These are phyloP conservation scores for Sisor rabdophorus DNA, from an alignment of 2,113 vertebrate species.

Conservation along the genomic window DNA sequence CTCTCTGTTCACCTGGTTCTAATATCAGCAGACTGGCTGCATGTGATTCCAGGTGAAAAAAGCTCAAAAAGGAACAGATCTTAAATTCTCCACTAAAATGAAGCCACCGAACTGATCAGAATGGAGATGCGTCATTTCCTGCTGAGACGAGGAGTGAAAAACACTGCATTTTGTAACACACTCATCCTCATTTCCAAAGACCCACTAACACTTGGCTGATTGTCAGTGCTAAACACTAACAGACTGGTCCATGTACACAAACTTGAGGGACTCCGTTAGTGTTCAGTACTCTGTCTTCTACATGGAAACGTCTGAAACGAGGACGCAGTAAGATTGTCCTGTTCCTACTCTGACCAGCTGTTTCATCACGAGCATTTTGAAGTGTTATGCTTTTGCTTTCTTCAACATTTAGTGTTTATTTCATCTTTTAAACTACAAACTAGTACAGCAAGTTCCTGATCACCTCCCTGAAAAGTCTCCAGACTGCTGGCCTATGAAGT, in stretches of 20 bases:
- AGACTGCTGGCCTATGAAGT: conserved; percentile 25
- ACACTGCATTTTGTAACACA: conserved; percentile 52
- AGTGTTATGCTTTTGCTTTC: conserved; percentile 16
- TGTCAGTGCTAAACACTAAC: conserved; percentile 17
- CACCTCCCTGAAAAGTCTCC: conserved; percentile 1
- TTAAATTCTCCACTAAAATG: conserved; percentile 3
- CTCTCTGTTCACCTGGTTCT: conserved; percentile 24
- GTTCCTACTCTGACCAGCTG: conserved; percentile 19
- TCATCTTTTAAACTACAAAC: background rate
- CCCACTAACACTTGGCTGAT: conserved; percentile 34
- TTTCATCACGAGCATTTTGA: conserved; percentile 22
- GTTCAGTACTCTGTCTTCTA: conserved; percentile 1
- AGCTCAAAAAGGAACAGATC: conserved; percentile 28
- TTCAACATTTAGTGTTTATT: conserved; percentile 1
- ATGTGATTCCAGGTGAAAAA: conserved; percentile 9
- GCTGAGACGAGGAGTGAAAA: conserved; percentile 54
- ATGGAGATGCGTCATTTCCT: conserved; percentile 57
- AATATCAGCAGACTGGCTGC: conserved; percentile 23
- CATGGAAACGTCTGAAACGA: conserved; percentile 8
- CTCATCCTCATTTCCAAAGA: conserved; percentile 48
- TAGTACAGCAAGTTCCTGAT: background rate
- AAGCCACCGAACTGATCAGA: conserved; percentile 56
- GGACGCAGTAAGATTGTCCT: background rate
- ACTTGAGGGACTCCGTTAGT: conserved; percentile 8
- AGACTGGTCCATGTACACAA: background rate